Base-by-base conservation (phyloP, 2,888 invertebrate species). In the Plebejus argus region DNA sequence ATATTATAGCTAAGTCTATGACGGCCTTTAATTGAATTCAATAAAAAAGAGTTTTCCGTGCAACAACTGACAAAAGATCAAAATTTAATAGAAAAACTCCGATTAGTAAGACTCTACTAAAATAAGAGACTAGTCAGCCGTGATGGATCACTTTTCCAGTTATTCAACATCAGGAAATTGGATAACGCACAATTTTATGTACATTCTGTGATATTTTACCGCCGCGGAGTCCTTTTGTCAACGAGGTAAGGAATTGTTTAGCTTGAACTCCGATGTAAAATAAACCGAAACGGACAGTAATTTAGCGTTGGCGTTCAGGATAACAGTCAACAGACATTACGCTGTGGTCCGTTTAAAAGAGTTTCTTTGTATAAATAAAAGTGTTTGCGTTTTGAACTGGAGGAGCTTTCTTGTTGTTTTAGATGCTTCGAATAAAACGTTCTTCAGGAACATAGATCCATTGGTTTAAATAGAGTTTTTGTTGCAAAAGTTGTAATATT, bases 61-160 rank as follows among this genome's bases (percentile, higher is more conserved):
- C 28, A 2, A 28, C 28, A 28, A 2, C 2, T 28, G 28, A 28
- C 28, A 28, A 1, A 28, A 1, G 39, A 8, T 39, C 39, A 39
- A 70, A 56, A 74, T 76, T 74, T 66, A 76, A 78, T 70, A 39
- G 79, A 79, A 79, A 76, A 58, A 74, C 58, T 58, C 6, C 45
- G 76, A 70, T 18, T 71, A 70, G 76, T 75, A 66, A 23, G 77
- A 18, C 56, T 56, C 78, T 39, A 76, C 75, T 78, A 75, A 78
- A 79, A 77, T 61, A 78, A 74, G 76, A 77, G 77, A 76, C 78
- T 72, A 33, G 70, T 45, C 70, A 77, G 77, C 53, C 79, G 78
- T 81, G 81, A 81, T 81, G 79, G 79, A 79, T 79, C 79, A 78
- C 79, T 74, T 61, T 66, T 72, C 78, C 78, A 78, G 76, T 79